Percentiles rank a stretch among this genome's conserved stretches.
Conservation (phyloP, 2,797 vertebrate species). For the Gymnopithys bicolor region DNA sequence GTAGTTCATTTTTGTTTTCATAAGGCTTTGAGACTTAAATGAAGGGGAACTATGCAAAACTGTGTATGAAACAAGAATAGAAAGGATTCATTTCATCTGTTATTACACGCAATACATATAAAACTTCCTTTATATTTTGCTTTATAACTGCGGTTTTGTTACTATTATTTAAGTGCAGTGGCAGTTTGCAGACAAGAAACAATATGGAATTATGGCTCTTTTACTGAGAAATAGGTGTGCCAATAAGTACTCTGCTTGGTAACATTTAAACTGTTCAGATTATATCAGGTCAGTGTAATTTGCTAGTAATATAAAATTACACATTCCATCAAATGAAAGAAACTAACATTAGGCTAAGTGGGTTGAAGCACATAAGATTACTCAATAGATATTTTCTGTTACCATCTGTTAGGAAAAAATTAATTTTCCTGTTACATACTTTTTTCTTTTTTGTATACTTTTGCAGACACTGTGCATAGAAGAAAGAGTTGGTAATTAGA, state of each 20-base stretch:
- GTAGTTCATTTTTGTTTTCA: constrained; percentile 43
- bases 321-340: constrained; percentile 35
- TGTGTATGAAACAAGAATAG: not conserved
- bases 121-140: not conserved
- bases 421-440: constrained; percentile 6
- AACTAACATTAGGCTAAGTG: constrained; percentile 32
- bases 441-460: not conserved
- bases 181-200: constrained; percentile 6
- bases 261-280: not conserved
- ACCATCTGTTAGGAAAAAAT: constrained; percentile 38
- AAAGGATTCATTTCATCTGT: not conserved
- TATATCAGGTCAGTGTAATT: constrained; percentile 17
- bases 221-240: not conserved
- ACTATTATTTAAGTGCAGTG: constrained; percentile 3
- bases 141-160: not conserved
- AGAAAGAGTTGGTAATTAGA: constrained; percentile 21
- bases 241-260: not conserved
- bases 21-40: constrained; percentile 19
- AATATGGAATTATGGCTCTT: not conserved
- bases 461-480: not conserved
- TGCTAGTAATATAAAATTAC: constrained; percentile 24
- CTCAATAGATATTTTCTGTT: constrained; percentile 45
- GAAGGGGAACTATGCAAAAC: not conserved
- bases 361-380: constrained; percentile 10
- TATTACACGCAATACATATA: not conserved